These are phyloP conservation scores for Criorhina ranunculi DNA, from an alignment of 2,888 invertebrate species.

Conservation along the genomic window DNA sequence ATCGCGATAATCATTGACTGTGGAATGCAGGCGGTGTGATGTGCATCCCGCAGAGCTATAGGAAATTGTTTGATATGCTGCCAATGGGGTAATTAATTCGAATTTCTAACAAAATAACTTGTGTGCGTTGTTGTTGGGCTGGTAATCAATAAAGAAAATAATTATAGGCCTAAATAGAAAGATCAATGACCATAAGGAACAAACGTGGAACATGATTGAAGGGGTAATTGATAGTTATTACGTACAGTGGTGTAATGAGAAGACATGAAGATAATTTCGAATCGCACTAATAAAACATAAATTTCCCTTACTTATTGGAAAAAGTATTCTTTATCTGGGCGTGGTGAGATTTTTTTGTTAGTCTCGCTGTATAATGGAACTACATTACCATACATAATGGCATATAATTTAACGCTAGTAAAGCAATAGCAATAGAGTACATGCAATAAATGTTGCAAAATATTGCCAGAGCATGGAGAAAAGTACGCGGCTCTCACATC, in stretches of 20 bases:
- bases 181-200: background rate
- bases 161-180: background rate
- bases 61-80: conserved; percentile 9
- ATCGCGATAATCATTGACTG: conserved; percentile 7
- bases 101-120: conserved; percentile 7
- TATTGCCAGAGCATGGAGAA: too few relatives aligned
- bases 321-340: too few relatives aligned
- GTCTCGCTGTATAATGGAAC: too few relatives aligned
- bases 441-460: too few relatives aligned
- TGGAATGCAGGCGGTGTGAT: conserved; percentile 6
- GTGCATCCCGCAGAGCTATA: background rate
- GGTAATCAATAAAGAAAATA: conserved; percentile 13
- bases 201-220: background rate
- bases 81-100: conserved; percentile 36
- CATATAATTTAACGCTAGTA: too few relatives aligned
- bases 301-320: too few relatives aligned
- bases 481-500: background rate
- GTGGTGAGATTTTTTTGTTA: too few relatives aligned
- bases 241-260: background rate
- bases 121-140: background rate
- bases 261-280: too few relatives aligned
- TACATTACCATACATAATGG: too few relatives aligned
- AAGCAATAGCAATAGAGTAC: too few relatives aligned
- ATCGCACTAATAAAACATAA: too few relatives aligned
- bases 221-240: background rate